phyloP scores from a whole-genome alignment of 92 coral and sea anemone genomes.

The Nematostella vectensis region DNA sequence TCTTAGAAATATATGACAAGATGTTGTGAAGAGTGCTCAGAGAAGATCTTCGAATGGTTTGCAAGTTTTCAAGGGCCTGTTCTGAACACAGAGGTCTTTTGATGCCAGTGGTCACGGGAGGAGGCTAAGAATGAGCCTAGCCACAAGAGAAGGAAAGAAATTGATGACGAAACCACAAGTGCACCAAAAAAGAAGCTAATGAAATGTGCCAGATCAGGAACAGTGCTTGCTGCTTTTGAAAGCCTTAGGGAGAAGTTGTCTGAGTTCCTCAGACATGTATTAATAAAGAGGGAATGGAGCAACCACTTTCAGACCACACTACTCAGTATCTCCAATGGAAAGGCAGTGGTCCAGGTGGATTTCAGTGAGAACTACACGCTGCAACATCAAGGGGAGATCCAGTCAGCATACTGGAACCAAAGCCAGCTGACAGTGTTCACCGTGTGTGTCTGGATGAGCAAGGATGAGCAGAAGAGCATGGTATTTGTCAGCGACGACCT shows the following conservation, averaged over 20 bases:
- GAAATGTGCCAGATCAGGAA: slow-evolving; percentile 30
- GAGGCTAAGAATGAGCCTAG: too few relatives aligned
- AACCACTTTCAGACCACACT: slow-evolving; percentile 30
- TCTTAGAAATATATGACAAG: too few relatives aligned
- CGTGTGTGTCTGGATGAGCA: slow-evolving; percentile 34
- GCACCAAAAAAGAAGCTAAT: slow-evolving; percentile 35
- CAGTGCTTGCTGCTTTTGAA: slow-evolving; percentile 26
- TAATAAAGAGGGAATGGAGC: slow-evolving; percentile 41
- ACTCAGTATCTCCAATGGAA: slow-evolving; percentile 22
- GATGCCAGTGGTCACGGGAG: too few relatives aligned
- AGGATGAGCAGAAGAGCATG: slow-evolving; percentile 38
- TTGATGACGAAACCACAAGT: too few relatives aligned
- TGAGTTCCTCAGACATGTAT: slow-evolving; percentile 31
- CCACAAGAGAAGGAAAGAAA: too few relatives aligned
- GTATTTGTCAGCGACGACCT: slow-evolving; percentile 49
- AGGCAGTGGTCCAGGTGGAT: slow-evolving; percentile 22
- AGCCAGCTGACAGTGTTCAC: slow-evolving; percentile 43
- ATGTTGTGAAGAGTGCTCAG: too few relatives aligned
- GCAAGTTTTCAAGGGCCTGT: too few relatives aligned
- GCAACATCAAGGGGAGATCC: slow-evolving; percentile 24
- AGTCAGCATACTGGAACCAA: slow-evolving; percentile 47
- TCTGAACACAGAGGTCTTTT: too few relatives aligned
- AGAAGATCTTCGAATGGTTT: too few relatives aligned
- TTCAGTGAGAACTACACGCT: slow-evolving; percentile 29
- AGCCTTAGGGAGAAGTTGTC: slow-evolving; percentile 34